Conservation (phyloP, 2,113 vertebrate species). For the Charina bottae region DNA sequence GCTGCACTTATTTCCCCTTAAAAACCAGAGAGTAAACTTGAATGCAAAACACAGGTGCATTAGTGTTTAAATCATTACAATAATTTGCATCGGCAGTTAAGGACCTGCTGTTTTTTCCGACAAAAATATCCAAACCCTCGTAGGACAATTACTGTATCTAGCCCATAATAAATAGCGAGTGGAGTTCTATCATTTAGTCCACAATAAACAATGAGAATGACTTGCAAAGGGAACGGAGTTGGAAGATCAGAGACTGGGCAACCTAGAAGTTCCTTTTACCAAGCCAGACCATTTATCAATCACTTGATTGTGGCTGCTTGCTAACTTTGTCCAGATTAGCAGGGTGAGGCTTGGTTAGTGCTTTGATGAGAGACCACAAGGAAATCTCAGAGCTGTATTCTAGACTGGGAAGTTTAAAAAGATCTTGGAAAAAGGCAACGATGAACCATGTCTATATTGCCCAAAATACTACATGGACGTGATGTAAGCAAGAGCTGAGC, state of each 20-base stretch:
- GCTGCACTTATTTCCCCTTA: conserved; percentile 67
- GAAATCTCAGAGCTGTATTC: not conserved
- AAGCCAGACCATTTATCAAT: not conserved
- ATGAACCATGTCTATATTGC: not conserved
- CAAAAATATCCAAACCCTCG: conserved; percentile 45
- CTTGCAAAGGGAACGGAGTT: not conserved
- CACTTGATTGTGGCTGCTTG: not conserved
- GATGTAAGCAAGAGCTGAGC: not conserved
- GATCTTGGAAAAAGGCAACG: not conserved
- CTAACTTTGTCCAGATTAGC: not conserved
- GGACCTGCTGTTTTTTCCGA: conserved; percentile 63
- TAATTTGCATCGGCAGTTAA: conserved; percentile 42
- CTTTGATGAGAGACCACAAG: not conserved
- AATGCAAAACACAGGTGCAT: conserved; percentile 65
- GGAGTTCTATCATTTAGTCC: not conserved
- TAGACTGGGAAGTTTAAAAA: not conserved
- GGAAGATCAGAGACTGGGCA: not conserved
- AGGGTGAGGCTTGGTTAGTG: not conserved
- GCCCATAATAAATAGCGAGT: not conserved
- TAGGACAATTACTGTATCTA: conserved; percentile 16
- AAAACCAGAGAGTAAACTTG: conserved; percentile 65
- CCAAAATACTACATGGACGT: not conserved
- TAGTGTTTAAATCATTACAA: conserved; percentile 60
- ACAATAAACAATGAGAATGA: not conserved
- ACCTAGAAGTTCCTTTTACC: not conserved